phyloP scores from a whole-genome alignment of 1,140 invertebrate genomes.

The Macrocentrus cingulum region DNA sequence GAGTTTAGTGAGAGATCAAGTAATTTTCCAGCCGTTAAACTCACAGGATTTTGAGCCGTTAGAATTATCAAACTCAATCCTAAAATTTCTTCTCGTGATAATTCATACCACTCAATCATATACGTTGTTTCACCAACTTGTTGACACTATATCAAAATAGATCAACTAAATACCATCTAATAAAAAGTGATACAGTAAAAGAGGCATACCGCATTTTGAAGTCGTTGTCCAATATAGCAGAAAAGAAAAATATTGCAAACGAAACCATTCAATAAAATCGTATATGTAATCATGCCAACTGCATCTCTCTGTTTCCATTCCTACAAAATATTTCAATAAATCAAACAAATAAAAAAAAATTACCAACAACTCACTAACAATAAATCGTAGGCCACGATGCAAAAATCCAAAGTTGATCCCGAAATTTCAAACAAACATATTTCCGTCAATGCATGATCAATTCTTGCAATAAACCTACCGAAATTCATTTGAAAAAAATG shows the following conservation, averaged over 20 bases:
- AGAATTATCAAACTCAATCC: slow-evolving; percentile 32
- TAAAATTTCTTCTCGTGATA: slow-evolving; percentile 32
- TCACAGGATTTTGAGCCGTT: slow-evolving; percentile 33
- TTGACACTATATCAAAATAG: slow-evolving; percentile 10
- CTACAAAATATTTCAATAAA: slow-evolving; percentile 27
- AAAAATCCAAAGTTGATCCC: slow-evolving; percentile 29
- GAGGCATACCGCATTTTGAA: slow-evolving; percentile 15
- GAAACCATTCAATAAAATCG: slow-evolving; percentile 35
- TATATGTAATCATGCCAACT: slow-evolving; percentile 31
- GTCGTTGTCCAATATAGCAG: slow-evolving; percentile 17
- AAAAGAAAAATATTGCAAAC: slow-evolving; percentile 35
- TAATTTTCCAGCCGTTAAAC: slow-evolving; percentile 42
- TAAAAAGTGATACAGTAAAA: background rate
- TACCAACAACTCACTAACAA: slow-evolving; percentile 19
- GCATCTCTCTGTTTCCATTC: slow-evolving; percentile 33
- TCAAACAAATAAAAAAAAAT: background rate
- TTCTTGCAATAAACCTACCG: background rate
- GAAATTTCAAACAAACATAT: slow-evolving; percentile 28
- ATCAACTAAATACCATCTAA: background rate
- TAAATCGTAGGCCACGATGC: slow-evolving; percentile 33
- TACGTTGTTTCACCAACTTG: slow-evolving; percentile 33
- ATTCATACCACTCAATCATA: slow-evolving; percentile 38
- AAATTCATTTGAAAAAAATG: background rate
- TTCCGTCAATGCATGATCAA: slow-evolving; percentile 28
- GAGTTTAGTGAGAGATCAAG: slow-evolving; percentile 37